Conservation (phyloP, 2,888 invertebrate genomes). For the Notodonta dromedarius region DNA sequence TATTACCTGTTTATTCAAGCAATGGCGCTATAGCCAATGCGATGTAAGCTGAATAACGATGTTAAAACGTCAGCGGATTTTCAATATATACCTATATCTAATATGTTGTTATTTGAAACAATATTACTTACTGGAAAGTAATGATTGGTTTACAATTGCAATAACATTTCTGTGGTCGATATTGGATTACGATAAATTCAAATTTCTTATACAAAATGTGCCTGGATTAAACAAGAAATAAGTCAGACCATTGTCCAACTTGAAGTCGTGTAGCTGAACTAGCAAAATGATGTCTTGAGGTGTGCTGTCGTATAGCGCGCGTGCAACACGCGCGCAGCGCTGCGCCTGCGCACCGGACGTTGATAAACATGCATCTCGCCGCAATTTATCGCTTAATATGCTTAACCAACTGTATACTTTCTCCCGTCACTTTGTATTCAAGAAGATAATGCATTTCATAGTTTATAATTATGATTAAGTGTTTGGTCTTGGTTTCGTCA, state of each 20-base stretch:
- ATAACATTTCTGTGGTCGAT: conserved; percentile 23
- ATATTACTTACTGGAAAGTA: conserved; percentile 23
- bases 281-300: neutral
- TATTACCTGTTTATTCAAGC: no score
- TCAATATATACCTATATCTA: no score
- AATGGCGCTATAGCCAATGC: no score
- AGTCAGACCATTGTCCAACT: no score
- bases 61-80: no score
- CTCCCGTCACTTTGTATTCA: conserved; percentile 47
- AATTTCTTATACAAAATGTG: conserved; percentile 18
- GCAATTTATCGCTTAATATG: conserved; percentile 50
- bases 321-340: conserved; percentile 34
- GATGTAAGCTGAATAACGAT: no score
- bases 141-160: conserved; percentile 17
- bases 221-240: conserved; percentile 16
- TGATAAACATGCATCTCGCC: conserved; percentile 44
- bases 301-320: conserved; percentile 19
- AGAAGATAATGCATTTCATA: conserved; percentile 14
- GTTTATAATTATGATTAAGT: neutral
- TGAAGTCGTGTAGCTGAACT: no score
- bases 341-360: conserved; percentile 38
- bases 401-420: conserved; percentile 51
- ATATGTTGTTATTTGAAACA: no score
- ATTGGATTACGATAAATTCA: conserved; percentile 35
- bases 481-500: neutral